Evolutionary conservation across 2,113 vertebrate genomes (phyloP), one percentile per base, ranked within the genome.

Genomic region (Odontophorus gujanensis): DNA sequence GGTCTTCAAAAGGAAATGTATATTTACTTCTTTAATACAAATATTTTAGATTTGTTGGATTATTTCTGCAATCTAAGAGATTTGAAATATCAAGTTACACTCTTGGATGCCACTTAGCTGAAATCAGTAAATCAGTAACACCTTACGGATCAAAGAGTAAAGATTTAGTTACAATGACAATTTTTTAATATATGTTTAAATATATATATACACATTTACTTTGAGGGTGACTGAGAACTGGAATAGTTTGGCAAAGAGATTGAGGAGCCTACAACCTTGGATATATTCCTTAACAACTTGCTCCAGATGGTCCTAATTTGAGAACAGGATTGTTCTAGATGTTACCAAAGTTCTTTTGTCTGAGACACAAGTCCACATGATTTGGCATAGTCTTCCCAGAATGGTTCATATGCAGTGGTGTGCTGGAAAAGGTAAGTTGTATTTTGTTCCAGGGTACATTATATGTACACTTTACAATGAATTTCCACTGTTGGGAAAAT

Each of bases 1-100:
- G 9, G n/a, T 69, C n/a, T 55, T 80, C 12, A 68, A 65, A 80
- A 55, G 0, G 3, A 42, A 40, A 81, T 50, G 0, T 0, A 2
- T 20, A 36, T 58, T 81, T 71, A 2, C 15, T 36, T 40, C 34
- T 48, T 18, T 28, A 71, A 81, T 65, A 58, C 6, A 55, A 7
- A 40, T 14, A 13, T 6, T 91, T 81, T 21, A 38, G 4, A 55
- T 83, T 76, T 69, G 1, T 47, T 87, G 5, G 4, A 13, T 74
- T 87, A 16, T 58, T 53, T 45, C 48, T 48, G 24, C 6, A 57
- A 11, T 62, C 51, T 34, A 17, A 80, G 61, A 45, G 1, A 74
- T 38, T 51, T 78, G 4, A 89, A 73, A 51, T 50, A n/a, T 9
- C 7, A 72, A 3, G 4, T 48, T 42, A 36, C 43, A 40, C n/a